Conservation (phyloP, 2,113 vertebrate species). For the Geococcyx californianus region DNA sequence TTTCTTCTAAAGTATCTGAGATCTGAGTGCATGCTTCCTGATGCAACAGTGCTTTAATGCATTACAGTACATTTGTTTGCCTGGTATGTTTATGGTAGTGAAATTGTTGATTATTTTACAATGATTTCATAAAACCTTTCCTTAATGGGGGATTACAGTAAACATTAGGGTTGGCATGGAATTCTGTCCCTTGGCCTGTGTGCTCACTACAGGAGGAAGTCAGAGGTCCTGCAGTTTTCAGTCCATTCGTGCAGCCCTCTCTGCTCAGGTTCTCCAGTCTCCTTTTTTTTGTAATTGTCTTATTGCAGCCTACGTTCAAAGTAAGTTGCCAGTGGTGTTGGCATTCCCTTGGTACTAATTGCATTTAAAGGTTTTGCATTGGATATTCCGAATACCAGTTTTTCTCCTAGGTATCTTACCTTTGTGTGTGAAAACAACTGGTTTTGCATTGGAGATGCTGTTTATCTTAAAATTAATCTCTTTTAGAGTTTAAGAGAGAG, state of each 20-base stretch:
- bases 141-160: background rate
- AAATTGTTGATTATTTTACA: background rate
- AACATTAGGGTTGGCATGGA: background rate
- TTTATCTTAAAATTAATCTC: background rate
- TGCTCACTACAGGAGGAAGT: background rate
- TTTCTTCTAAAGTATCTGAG: background rate
- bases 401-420: background rate
- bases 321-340: background rate
- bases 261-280: background rate
- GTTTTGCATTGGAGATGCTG: background rate
- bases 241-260: background rate
- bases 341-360: background rate
- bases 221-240: background rate
- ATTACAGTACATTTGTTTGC: background rate
- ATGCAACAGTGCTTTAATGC: background rate
- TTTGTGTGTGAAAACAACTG: background rate
- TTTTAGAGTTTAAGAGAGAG: background rate
- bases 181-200: background rate
- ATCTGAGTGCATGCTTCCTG: accelerated
- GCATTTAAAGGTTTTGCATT: slow-evolving; percentile 11
- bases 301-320: background rate
- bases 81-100: background rate
- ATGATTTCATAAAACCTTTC: background rate
- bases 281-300: background rate
- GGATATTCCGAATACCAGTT: background rate